phyloP scores from a whole-genome alignment of 2,888 invertebrate genomes.

The Cheilosia vulpina region DNA sequence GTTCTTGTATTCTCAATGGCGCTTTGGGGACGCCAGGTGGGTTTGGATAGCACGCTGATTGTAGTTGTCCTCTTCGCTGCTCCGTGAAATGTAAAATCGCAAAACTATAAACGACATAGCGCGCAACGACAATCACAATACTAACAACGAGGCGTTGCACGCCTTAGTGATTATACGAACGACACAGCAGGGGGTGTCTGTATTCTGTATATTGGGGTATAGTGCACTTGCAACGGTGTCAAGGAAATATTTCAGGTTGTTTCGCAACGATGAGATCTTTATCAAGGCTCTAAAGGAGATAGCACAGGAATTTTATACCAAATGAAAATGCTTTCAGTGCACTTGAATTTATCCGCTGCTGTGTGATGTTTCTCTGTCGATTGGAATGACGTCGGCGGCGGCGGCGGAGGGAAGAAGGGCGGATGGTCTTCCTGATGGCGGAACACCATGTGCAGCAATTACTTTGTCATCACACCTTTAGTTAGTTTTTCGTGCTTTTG shows the following conservation, averaged over 20 bases:
- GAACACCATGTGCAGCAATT: slow-evolving; percentile 71
- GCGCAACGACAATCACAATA: slow-evolving; percentile 48
- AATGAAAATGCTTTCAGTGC: slow-evolving; percentile 60
- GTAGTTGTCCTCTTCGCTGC: slow-evolving; percentile 23
- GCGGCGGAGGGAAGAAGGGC: not conserved
- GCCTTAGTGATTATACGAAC: slow-evolving; percentile 37
- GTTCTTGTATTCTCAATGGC: not conserved
- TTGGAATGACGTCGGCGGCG: not conserved
- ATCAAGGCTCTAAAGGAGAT: slow-evolving; percentile 22
- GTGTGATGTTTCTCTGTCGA: slow-evolving; percentile 1
- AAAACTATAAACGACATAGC: slow-evolving; percentile 47
- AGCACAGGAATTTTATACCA: slow-evolving; percentile 36
- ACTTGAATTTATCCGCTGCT: slow-evolving; percentile 28
- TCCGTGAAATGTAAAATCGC: slow-evolving; percentile 61
- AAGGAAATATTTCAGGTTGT: slow-evolving; percentile 55
- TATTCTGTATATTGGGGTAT: not conserved
- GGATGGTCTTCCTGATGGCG: slow-evolving; percentile 12
- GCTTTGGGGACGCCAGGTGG: slow-evolving; percentile 23
- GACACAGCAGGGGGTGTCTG: not conserved
- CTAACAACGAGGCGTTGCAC: slow-evolving; percentile 41
- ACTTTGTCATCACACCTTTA: slow-evolving; percentile 71
- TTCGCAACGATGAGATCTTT: slow-evolving; percentile 26
- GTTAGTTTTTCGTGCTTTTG: slow-evolving; percentile 37
- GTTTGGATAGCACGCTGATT: slow-evolving; percentile 15
- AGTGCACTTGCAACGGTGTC: slow-evolving; percentile 51